Percentiles rank a stretch among this genome's conserved stretches.
These are phyloP conservation scores for Papilio demoleus DNA, from an alignment of 2,888 invertebrate genomes.

Conservation along the genomic window DNA sequence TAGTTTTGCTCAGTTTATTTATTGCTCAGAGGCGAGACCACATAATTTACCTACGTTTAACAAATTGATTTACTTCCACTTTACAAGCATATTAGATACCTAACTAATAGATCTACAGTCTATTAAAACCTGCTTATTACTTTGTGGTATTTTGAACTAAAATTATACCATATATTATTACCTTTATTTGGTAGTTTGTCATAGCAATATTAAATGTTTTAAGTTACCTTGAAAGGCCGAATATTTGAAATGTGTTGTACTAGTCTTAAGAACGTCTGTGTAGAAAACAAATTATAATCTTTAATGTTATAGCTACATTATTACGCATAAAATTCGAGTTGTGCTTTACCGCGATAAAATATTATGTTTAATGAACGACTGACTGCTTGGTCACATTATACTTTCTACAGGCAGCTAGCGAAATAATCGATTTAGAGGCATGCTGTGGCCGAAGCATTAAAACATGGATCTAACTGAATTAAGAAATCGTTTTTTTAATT, in stretches of 20 bases:
- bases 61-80: conserved; percentile 11
- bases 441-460: too few relatives aligned
- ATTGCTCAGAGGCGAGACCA: conserved; percentile 5
- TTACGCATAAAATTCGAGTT: too few relatives aligned
- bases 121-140: not conserved
- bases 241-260: not conserved
- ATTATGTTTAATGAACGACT: too few relatives aligned
- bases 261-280: not conserved
- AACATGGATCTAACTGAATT: too few relatives aligned
- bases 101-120: not conserved
- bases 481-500: too few relatives aligned
- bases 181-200: not conserved
- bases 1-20: not conserved
- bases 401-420: too few relatives aligned
- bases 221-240: not conserved
- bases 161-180: not conserved
- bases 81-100: conserved; percentile 9
- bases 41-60: conserved; percentile 6
- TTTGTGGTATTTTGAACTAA: not conserved
- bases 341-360: too few relatives aligned
- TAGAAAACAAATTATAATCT: too few relatives aligned
- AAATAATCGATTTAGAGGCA: too few relatives aligned
- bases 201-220: not conserved
- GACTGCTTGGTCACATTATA: too few relatives aligned
- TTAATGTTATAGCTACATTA: too few relatives aligned